Percentiles rank a stretch among this genome's conserved stretches.
Conservation (phyloP, 2,888 invertebrate genomes). For the Aricia artaxerxes region DNA sequence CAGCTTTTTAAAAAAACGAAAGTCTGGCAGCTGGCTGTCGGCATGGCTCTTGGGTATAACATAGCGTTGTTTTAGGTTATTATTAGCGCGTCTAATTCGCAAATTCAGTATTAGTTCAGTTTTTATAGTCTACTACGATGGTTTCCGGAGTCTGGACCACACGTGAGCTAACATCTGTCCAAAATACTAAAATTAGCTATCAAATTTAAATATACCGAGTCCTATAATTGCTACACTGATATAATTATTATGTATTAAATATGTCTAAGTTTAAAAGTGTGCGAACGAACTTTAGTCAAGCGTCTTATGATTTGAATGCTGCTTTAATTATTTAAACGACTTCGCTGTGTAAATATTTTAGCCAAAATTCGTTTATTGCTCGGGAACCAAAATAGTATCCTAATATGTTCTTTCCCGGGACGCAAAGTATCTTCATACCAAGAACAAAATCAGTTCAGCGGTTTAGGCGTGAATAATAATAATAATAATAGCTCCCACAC, state of each 20-base stretch:
- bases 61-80: neutral
- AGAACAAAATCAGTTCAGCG: no score
- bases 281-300: neutral
- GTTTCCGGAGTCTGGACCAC: neutral
- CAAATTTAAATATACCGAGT: neutral
- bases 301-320: neutral
- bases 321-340: neutral
- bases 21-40: no score
- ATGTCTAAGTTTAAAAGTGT: neutral
- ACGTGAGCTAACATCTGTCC: constrained; percentile 23
- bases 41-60: no score
- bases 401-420: no score
- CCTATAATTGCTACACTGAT: neutral
- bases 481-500: no score
- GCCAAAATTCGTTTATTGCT: no score
- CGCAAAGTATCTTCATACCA: no score
- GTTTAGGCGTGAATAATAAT: no score
- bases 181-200: constrained; percentile 9
- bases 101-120: neutral
- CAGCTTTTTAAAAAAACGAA: no score
- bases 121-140: neutral
- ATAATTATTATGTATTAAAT: neutral
- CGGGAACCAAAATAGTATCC: no score
- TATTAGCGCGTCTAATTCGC: neutral
- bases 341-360: neutral